Evolutionary conservation across 2,113 vertebrate species (phyloP).

Genomic region (Mesoclemmys tuberculata): DNA sequence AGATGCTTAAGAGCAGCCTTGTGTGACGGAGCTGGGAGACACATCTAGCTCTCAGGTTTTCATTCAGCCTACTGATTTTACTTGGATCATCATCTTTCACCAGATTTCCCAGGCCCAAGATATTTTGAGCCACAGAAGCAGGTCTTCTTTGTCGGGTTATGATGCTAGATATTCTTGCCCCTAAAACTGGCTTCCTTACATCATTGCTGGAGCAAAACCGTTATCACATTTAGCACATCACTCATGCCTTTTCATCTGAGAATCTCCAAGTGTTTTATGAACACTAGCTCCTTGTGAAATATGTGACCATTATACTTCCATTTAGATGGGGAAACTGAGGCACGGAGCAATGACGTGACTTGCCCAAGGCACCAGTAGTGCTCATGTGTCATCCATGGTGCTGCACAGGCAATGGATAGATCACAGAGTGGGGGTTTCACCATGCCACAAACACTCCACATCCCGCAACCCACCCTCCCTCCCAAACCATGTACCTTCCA

Average conservation of each 20-base stretch:
- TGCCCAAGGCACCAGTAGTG: rapidly evolving
- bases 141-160: neutral
- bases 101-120: too few species aligned
- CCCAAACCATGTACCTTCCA: constrained; percentile 88
- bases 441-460: neutral
- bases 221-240: neutral
- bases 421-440: neutral
- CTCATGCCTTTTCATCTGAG: neutral
- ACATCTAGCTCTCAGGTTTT: neutral
- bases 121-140: neutral
- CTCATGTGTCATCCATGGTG: neutral
- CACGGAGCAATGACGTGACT: neutral
- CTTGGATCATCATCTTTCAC: too few species aligned
- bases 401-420: neutral
- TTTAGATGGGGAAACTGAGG: neutral
- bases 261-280: neutral
- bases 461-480: rapidly evolving
- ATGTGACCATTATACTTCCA: neutral
- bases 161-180: neutral
- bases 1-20: neutral
- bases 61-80: neutral
- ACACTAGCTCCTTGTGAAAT: neutral
- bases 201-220: neutral
- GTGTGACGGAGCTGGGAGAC: rapidly evolving
- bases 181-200: neutral